Evolutionary conservation across 1,140 invertebrate species (phyloP), one percentile per base, ranked within the genome.

Genomic region (Heliothis subflexa): DNA sequence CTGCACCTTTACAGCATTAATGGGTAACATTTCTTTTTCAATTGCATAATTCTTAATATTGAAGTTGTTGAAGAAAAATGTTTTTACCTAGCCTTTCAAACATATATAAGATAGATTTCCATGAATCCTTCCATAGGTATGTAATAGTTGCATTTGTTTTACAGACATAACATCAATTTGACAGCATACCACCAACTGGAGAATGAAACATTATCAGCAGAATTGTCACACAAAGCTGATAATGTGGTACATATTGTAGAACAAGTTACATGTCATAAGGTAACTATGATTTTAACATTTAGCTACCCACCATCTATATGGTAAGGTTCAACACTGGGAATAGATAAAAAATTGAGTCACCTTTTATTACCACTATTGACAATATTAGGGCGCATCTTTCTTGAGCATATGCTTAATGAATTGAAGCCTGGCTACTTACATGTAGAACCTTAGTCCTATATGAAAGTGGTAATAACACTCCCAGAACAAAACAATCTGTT

Each of bases 1-100:
- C 79, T 95, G 14, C 94, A 95, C 81, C 79, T 95, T 2, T 95
- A 95, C 76, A 85, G 89, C 14, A 88, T 95, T 40, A 83, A 81
- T 71, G 91, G 94, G 94, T 95, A 88, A 73, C n/a, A 70, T 55
- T 50, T 14, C 49, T 76, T 0, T 11, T 54, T 16, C 7, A 2
- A 40, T 55, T 9, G 2, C 21, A 2, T 25, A 25, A 25, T 25
- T 25, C 21, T 25, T 25, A 25, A 25, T 25, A 25, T 25, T 25
- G 21, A 25, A 25, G 21, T 25, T 25, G 21, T 25, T 25, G 21
- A 25, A 25, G 21, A 25, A 25, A 25, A 25, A 25, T 25, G 21
- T 25, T 25, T 25, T 25, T 25, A 25, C 2, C 21, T 68, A 64
- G 7, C 2, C 40, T 45, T n/a, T 1, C n/a, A 40, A 40, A 12